A percentile compares a stretch with the other conserved stretches of the same genome.
These are phyloP conservation scores for Cichlasoma orientale DNA, from an alignment of 2,797 vertebrate species.

Conservation along the genomic window DNA sequence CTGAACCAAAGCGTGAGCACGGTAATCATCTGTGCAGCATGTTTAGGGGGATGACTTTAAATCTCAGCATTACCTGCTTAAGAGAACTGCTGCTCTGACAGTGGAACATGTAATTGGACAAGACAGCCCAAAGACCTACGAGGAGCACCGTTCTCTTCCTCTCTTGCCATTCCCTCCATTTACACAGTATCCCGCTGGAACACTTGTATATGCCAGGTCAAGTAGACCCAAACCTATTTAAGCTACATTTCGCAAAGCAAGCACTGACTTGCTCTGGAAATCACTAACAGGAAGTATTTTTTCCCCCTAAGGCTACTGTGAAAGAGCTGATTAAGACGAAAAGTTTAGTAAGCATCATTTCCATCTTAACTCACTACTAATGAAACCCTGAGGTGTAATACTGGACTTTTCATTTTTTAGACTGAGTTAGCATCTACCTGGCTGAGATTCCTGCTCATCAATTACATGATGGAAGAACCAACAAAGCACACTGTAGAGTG, in stretches of 20 bases:
- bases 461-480: too few relatives aligned
- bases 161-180: constrained; percentile 16
- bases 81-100: constrained; percentile 65
- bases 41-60: constrained; percentile 62
- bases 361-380: neutral
- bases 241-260: constrained; percentile 23
- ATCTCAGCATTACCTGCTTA: constrained; percentile 75
- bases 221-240: constrained; percentile 40
- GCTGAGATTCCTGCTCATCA: neutral
- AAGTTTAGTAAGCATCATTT: too few relatives aligned
- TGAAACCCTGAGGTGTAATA: constrained; percentile 13
- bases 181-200: constrained; percentile 20
- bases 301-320: neutral
- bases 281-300: neutral
- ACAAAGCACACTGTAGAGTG: too few relatives aligned
- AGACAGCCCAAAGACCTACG: constrained; percentile 67
- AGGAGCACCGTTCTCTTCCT: constrained; percentile 31
- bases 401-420: constrained; percentile 9
- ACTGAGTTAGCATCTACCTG: neutral
- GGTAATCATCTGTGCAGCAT: constrained; percentile 52
- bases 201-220: constrained; percentile 48
- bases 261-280: neutral
- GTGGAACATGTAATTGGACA: constrained; percentile 73
- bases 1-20: constrained; percentile 24
- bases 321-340: neutral